Conservation (phyloP, 2,113 vertebrate species). For the Catagonus wagneri region DNA sequence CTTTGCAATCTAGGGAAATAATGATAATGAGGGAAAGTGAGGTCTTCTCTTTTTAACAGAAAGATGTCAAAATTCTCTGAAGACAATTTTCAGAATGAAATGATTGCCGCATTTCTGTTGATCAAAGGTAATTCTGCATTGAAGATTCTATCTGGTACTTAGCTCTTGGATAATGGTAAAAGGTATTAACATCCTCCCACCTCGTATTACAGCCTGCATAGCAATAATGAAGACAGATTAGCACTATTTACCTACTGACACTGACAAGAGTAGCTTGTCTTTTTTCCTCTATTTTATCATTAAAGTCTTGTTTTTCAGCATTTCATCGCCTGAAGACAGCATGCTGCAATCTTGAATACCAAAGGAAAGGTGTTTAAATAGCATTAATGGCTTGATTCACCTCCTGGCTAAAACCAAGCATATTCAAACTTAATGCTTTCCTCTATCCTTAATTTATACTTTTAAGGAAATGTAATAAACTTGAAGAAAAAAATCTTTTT, state of each 20-base stretch:
- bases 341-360: slow-evolving; percentile 63
- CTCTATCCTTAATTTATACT: not conserved
- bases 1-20: slow-evolving; percentile 38
- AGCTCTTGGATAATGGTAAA: slow-evolving; percentile 75
- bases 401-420: slow-evolving; percentile 42
- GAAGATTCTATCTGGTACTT: slow-evolving; percentile 77
- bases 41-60: slow-evolving; percentile 46
- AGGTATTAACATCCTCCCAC: slow-evolving; percentile 74
- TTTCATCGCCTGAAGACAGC: slow-evolving; percentile 73
- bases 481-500: not conserved
- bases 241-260: slow-evolving; percentile 89
- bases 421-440: slow-evolving; percentile 29
- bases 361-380: slow-evolving; percentile 81
- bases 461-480: slow-evolving; percentile 4
- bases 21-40: slow-evolving; percentile 13
- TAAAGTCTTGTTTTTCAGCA: slow-evolving; percentile 83
- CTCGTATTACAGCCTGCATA: slow-evolving; percentile 75
- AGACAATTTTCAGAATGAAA: slow-evolving; percentile 70
- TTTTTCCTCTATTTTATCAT: slow-evolving; percentile 85
- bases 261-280: slow-evolving; percentile 84
- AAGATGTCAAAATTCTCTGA: slow-evolving; percentile 75
- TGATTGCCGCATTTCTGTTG: slow-evolving; percentile 65
- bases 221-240: slow-evolving; percentile 93
- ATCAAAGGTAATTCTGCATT: slow-evolving; percentile 76
- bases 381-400: slow-evolving; percentile 73